Conservation (phyloP, 1,140 invertebrate species). For the Bombus breviceps region DNA sequence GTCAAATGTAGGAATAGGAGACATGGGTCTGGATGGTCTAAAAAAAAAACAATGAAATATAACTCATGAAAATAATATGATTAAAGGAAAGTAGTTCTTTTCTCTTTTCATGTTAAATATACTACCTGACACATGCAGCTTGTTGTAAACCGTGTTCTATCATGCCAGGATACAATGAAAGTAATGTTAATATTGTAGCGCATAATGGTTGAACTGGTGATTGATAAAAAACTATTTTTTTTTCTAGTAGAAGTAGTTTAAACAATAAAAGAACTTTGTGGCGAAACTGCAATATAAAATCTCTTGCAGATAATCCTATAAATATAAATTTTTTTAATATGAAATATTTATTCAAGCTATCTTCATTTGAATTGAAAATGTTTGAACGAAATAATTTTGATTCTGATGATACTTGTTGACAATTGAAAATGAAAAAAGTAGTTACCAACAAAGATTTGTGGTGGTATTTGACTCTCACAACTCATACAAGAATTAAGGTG, state of each 20-base stretch:
- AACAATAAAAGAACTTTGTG: constrained; percentile 97
- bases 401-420: too few relatives aligned
- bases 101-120: constrained; percentile 61
- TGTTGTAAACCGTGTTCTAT: constrained; percentile 93
- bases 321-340: constrained; percentile 56
- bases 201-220: constrained; percentile 96
- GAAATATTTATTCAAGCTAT: background rate
- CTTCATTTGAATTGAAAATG: background rate
- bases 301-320: constrained; percentile 90
- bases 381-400: background rate
- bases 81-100: background rate
- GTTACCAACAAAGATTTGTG: constrained; percentile 92
- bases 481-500: constrained; percentile 94
- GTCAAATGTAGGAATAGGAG: constrained; percentile 88
- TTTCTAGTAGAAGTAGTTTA: constrained; percentile 95
- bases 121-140: constrained; percentile 90
- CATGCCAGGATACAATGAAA: constrained; percentile 95
- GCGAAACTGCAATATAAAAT: constrained; percentile 93
- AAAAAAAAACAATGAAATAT: constrained; percentile 68
- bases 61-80: background rate
- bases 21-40: constrained; percentile 90
- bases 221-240: constrained; percentile 95
- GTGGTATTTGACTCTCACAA: constrained; percentile 85
- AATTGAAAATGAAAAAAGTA: constrained; percentile 23
- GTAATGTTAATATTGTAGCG: constrained; percentile 92